phyloP scores from a whole-genome alignment of 2,888 invertebrate species.

The Griposia aprilina region DNA sequence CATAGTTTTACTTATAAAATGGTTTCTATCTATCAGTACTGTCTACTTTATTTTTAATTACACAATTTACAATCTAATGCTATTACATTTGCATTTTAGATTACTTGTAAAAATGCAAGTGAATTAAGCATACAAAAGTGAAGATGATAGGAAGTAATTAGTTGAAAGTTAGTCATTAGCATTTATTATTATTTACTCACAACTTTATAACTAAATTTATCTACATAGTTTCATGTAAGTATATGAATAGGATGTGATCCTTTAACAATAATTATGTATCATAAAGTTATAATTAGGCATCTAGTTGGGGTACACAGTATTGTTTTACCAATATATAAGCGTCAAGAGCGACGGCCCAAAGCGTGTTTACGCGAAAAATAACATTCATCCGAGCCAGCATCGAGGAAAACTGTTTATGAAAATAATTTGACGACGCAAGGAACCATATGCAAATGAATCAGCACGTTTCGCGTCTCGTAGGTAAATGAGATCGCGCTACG shows the following conservation, averaged over 20 bases:
- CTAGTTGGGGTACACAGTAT: conserved; percentile 1
- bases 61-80: conserved; percentile 26
- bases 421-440: conserved; percentile 66
- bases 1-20: conserved; percentile 59
- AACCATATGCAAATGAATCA: conserved; percentile 89
- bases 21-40: conserved; percentile 43
- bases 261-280: not conserved
- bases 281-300: not conserved
- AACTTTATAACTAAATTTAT: not conserved
- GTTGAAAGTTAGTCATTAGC: conserved; percentile 32
- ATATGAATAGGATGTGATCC: not conserved
- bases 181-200: conserved; percentile 49
- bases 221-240: not conserved
- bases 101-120: conserved; percentile 42
- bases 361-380: conserved; percentile 63
- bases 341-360: conserved; percentile 38
- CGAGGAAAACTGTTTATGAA: conserved; percentile 58
- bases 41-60: conserved; percentile 23
- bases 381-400: conserved; percentile 46
- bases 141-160: conserved; percentile 22
- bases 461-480: conserved; percentile 86
- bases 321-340: conserved; percentile 25
- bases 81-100: conserved; percentile 43
- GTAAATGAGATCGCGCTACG: conserved; percentile 87
- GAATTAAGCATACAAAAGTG: conserved; percentile 4